Evolutionary conservation across 2,888 invertebrate genomes (phyloP).

Genomic region (Trimorus sp.): DNA sequence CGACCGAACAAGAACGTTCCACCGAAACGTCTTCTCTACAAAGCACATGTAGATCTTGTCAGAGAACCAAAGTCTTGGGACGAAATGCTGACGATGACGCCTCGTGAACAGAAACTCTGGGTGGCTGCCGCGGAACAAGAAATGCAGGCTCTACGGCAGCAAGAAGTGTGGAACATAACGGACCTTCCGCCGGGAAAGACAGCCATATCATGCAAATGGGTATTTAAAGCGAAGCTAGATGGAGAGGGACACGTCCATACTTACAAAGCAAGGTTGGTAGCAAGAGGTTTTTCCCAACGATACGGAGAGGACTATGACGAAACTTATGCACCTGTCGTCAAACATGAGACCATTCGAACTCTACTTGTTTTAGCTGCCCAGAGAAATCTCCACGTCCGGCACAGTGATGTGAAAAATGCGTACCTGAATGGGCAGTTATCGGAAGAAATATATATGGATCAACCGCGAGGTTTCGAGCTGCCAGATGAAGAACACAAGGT

Average conservation of each 20-base stretch:
- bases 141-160: conserved; percentile 1
- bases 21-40: background rate
- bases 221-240: conserved; percentile 59
- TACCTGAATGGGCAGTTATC: too few species aligned
- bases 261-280: conserved; percentile 61
- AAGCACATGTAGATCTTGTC: background rate
- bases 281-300: conserved; percentile 50
- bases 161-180: conserved; percentile 25
- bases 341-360: conserved; percentile 66
- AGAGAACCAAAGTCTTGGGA: background rate
- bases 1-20: conserved; percentile 1
- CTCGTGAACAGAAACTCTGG: conserved; percentile 7
- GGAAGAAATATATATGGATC: background rate
- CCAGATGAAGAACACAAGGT: conserved; percentile 27
- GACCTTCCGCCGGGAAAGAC: conserved; percentile 36
- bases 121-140: background rate
- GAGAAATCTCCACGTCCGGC: conserved; percentile 45
- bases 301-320: background rate
- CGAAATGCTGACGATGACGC: background rate
- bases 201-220: conserved; percentile 65
- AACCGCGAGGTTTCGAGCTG: background rate
- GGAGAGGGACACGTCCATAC: conserved; percentile 53
- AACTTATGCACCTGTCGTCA: conserved; percentile 64
- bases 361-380: conserved; percentile 64
- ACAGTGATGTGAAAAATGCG: conserved; percentile 1